Evolutionary conservation across 1,140 invertebrate species (phyloP).

Genomic region (Saccostrea echinata): DNA sequence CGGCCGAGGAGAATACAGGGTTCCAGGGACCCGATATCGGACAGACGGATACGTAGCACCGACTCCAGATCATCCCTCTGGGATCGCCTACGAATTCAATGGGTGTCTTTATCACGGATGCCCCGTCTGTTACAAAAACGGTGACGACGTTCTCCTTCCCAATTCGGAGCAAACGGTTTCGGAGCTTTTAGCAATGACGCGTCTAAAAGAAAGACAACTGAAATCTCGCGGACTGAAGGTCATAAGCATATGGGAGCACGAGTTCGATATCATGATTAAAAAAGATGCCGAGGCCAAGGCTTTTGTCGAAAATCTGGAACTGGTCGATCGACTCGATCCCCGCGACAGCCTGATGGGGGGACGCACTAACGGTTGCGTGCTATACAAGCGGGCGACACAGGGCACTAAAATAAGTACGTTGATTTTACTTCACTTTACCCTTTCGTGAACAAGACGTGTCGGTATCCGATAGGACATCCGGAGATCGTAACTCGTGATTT

Average conservation of each 20-base stretch:
- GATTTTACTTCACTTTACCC: constrained; percentile 58
- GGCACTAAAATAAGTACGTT: constrained; percentile 47
- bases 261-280: constrained; percentile 54
- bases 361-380: constrained; percentile 1
- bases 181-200: constrained; percentile 52
- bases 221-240: constrained; percentile 47
- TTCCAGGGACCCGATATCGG: constrained; percentile 45
- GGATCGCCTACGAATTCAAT: constrained; percentile 61
- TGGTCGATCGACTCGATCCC: constrained; percentile 38
- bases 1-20: constrained; percentile 41
- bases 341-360: constrained; percentile 34
- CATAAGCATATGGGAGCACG: constrained; percentile 61
- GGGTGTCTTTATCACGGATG: constrained; percentile 68
- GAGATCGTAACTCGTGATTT: constrained; percentile 52
- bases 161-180: constrained; percentile 48
- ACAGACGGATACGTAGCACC: constrained; percentile 50
- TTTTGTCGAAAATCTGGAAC: constrained; percentile 55
- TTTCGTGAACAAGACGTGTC: constrained; percentile 47
- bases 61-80: constrained; percentile 12
- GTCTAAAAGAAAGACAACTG: constrained; percentile 42
- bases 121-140: constrained; percentile 55
- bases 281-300: constrained; percentile 36
- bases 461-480: constrained; percentile 48
- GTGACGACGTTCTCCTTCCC: neutral
- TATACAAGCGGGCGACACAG: constrained; percentile 1